Evolutionary conservation across 2,888 invertebrate species (phyloP).

Genomic region (Alsophila aescularia): DNA sequence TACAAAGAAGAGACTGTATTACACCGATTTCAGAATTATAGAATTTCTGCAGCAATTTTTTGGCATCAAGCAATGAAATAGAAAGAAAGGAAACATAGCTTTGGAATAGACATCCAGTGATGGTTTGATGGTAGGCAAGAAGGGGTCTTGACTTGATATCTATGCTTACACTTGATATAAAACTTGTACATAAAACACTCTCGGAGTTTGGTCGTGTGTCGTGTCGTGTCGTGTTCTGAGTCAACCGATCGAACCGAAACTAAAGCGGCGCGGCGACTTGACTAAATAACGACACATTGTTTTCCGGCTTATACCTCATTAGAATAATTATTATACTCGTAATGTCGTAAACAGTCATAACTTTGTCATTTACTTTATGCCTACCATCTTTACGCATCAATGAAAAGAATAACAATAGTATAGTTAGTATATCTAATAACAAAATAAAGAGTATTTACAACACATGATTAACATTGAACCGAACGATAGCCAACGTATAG

Average conservation of each 20-base stretch:
- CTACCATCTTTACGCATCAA: slow-evolving; percentile 52
- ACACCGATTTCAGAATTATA: slow-evolving; percentile 68
- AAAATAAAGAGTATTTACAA: slow-evolving; percentile 40
- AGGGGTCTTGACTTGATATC: no score
- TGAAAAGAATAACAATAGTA: slow-evolving; percentile 58
- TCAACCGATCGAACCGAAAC: no score
- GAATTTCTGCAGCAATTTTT: slow-evolving; percentile 76
- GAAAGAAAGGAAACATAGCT: slow-evolving; percentile 70
- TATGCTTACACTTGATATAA: no score
- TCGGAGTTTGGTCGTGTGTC: no score
- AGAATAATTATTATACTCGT: no score
- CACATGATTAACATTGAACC: slow-evolving; percentile 37
- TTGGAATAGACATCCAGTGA: slow-evolving; percentile 79
- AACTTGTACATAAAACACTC: no score
- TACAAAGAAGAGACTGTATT: slow-evolving; percentile 69
- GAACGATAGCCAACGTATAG: slow-evolving; percentile 39
- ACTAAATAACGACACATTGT: neutral
- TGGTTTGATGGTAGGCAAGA: slow-evolving; percentile 46
- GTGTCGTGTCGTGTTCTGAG: no score
- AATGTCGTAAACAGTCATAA: no score
- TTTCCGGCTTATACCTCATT: neutral
- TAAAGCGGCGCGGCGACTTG: neutral
- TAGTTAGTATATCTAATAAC: slow-evolving; percentile 38
- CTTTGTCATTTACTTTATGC: slow-evolving; percentile 6
- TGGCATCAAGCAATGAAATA: slow-evolving; percentile 81